Conservation (phyloP, 2,113 vertebrate species). For the Genyomyrus donnyi region DNA sequence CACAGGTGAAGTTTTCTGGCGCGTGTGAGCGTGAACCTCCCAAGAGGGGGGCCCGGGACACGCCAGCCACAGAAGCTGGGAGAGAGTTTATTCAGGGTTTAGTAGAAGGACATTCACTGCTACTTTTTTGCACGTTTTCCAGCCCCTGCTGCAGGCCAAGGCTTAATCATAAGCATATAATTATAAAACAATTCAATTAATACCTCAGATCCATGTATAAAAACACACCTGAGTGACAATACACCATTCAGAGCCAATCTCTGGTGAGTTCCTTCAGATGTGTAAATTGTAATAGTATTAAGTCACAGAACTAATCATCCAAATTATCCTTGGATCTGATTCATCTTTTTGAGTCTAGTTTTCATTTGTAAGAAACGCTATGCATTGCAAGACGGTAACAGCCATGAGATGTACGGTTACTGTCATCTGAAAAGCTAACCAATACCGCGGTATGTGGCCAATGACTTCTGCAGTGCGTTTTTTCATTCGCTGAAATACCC, state of each 20-base stretch:
- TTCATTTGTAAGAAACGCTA: not conserved
- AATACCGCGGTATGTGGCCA: not conserved
- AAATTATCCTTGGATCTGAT: not conserved
- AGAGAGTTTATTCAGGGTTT: not conserved
- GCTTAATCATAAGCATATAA: not conserved
- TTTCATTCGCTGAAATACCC: not conserved
- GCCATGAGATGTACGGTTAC: not conserved
- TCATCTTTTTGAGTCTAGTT: not conserved
- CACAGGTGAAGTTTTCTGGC: not conserved
- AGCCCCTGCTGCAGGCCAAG: not conserved
- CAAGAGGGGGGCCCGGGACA: not conserved
- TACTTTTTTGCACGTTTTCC: not conserved
- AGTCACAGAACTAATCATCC: not conserved
- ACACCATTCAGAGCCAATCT: not conserved
- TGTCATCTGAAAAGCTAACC: not conserved
- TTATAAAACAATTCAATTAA: not conserved
- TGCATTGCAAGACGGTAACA: not conserved
- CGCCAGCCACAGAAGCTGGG: not conserved
- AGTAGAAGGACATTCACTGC: not conserved
- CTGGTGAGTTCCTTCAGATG: not conserved
- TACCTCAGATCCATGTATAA: not conserved
- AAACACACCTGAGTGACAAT: not conserved
- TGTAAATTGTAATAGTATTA: not conserved
- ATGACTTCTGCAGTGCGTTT: not conserved
- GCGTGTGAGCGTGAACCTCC: not conserved